A percentile compares a stretch with the other conserved stretches of the same genome.
Conservation (phyloP, 1,140 invertebrate species). For the Periplaneta americana region DNA sequence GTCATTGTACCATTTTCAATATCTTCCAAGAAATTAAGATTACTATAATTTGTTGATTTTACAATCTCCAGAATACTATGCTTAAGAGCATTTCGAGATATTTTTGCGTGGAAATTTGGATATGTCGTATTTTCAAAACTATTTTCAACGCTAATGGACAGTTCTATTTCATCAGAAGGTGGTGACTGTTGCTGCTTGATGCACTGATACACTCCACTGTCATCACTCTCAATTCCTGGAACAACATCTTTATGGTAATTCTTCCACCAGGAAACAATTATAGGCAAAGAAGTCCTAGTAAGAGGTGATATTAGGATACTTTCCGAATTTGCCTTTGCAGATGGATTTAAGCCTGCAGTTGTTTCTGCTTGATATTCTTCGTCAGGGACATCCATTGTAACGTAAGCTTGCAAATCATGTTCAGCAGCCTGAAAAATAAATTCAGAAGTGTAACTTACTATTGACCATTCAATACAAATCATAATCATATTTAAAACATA, state of each 20-base stretch:
- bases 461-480: too few relatives aligned
- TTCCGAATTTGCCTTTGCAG: not conserved
- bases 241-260: not conserved
- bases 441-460: too few relatives aligned
- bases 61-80: too few relatives aligned
- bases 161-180: not conserved
- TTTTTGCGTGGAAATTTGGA: not conserved
- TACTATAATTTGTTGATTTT: not conserved
- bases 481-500: too few relatives aligned
- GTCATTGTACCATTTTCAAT: constrained; percentile 31
- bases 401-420: too few relatives aligned
- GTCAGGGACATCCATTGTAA: too few relatives aligned
- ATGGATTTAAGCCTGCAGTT: too few relatives aligned
- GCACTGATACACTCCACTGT: not conserved
- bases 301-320: not conserved
- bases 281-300: not conserved
- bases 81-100: not conserved
- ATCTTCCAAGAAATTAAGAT: too few relatives aligned
- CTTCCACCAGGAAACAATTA: not conserved
- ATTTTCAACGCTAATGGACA: not conserved
- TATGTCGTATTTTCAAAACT: not conserved
- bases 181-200: not conserved
- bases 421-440: too few relatives aligned
- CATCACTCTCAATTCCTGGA: not conserved
- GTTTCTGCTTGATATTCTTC: too few relatives aligned